Conservation (phyloP, 2,888 invertebrate genomes). For the Pristionchus fissidentatus region DNA sequence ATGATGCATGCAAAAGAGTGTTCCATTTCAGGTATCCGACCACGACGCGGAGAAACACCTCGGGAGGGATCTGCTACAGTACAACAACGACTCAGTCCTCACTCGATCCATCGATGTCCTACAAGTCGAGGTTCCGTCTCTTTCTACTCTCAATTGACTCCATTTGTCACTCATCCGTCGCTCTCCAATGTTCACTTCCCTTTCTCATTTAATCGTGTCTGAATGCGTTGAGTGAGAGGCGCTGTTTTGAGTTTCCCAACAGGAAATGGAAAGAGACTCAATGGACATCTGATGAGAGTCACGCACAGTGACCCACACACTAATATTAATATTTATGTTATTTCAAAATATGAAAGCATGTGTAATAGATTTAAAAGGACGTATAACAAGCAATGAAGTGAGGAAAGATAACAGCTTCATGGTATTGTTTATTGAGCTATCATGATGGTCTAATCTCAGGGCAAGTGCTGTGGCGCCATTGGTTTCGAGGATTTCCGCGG, state of each 20-base stretch:
- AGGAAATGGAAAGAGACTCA: not conserved
- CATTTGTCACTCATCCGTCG: not conserved
- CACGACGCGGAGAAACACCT: constrained; percentile 14
- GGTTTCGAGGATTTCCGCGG: constrained; percentile 46
- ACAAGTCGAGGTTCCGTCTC: constrained; percentile 43
- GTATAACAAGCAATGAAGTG: not conserved
- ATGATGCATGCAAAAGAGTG: not conserved
- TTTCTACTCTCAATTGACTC: not conserved
- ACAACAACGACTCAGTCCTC: constrained; percentile 29
- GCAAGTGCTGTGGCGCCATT: constrained; percentile 43
- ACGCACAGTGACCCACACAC: no score
- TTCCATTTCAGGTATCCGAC: constrained; percentile 42
- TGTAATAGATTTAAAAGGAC: no score
- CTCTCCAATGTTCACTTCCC: constrained; percentile 38
- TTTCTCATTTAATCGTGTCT: constrained; percentile 44
- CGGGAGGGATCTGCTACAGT: constrained; percentile 14
- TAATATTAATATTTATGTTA: no score
- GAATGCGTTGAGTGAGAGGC: constrained; percentile 24
- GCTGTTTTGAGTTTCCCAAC: constrained; percentile 4
- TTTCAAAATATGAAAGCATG: no score
- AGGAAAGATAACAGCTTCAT: not conserved
- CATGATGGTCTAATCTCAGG: constrained; percentile 17
- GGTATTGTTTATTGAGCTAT: not conserved
- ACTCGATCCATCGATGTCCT: constrained; percentile 47
- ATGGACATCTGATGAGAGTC: no score